Percentiles rank a stretch among this genome's conserved stretches.
These are phyloP conservation scores for Varanus komodoensis DNA, from an alignment of 2,113 vertebrate genomes.

Conservation along the genomic window DNA sequence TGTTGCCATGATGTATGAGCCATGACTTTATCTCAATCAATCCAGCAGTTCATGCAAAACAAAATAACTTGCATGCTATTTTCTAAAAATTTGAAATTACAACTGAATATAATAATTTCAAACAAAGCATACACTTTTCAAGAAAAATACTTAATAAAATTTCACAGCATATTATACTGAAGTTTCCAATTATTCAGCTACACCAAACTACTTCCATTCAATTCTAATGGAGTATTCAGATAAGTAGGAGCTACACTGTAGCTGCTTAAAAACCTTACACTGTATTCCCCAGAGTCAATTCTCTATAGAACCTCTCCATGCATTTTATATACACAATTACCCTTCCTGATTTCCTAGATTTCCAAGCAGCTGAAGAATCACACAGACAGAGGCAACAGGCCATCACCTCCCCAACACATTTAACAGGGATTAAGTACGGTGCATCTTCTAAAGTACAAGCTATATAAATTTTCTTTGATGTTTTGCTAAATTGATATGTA, in stretches of 20 bases:
- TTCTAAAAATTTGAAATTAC: constrained; percentile 3
- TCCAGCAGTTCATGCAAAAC: background rate
- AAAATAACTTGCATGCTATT: background rate
- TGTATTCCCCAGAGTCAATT: background rate
- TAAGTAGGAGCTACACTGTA: background rate
- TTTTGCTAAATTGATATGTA: background rate
- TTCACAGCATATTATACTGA: background rate
- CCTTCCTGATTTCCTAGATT: background rate
- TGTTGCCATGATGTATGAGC: no score
- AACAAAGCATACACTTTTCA: background rate
- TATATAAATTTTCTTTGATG: background rate
- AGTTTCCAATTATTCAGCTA: background rate
- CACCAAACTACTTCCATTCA: background rate
- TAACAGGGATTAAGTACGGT: background rate
- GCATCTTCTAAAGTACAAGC: background rate
- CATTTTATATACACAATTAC: background rate
- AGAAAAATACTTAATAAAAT: background rate
- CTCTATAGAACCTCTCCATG: background rate
- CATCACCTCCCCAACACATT: background rate
- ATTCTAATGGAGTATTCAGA: background rate
- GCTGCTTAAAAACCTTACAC: background rate
- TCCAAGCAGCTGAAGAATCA: background rate
- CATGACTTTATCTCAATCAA: constrained; percentile 3
- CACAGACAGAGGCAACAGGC: background rate
- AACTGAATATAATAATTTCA: background rate